Percentiles rank a stretch among this genome's conserved stretches.
phyloP scores from a whole-genome alignment of 2,797 vertebrate genomes.

The Sparus aurata region DNA sequence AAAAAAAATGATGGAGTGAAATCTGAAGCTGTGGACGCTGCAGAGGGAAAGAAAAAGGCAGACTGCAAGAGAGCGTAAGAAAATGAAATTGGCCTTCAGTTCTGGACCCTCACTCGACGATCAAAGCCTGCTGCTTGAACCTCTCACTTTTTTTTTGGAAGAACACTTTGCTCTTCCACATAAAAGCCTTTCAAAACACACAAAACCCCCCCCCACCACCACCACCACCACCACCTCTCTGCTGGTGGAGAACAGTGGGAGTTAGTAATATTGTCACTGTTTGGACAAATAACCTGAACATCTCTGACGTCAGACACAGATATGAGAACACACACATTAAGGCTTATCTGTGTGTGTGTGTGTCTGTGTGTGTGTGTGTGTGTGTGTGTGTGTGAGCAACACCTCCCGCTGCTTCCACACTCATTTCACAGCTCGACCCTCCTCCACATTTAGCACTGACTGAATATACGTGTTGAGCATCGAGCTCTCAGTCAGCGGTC shows the following conservation, averaged over 20 bases:
- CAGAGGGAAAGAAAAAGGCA: background rate
- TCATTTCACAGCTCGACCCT: background rate
- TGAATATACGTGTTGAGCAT: background rate
- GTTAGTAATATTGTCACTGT: conserved; percentile 11
- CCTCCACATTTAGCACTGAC: background rate
- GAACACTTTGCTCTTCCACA: background rate
- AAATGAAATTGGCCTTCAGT: background rate
- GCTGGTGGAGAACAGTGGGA: conserved; percentile 5
- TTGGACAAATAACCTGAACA: conserved; percentile 32
- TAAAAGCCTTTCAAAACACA: conserved; percentile 15
- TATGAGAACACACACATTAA: background rate
- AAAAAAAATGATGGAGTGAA: too few relatives aligned
- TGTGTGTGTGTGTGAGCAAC: conserved; percentile 9
- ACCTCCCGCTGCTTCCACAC: background rate
- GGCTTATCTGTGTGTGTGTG: background rate
- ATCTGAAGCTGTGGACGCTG: background rate
- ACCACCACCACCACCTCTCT: background rate
- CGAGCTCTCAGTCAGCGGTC: background rate
- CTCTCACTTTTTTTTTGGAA: background rate
- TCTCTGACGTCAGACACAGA: conserved; percentile 45
- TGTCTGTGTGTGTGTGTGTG: background rate
- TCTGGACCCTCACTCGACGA: background rate
- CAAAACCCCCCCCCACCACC: background rate
- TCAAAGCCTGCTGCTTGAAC: background rate
- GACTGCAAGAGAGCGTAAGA: background rate